These are phyloP conservation scores for Drosophila serrata DNA, from an alignment of 1,140 invertebrate genomes.

Conservation along the genomic window DNA sequence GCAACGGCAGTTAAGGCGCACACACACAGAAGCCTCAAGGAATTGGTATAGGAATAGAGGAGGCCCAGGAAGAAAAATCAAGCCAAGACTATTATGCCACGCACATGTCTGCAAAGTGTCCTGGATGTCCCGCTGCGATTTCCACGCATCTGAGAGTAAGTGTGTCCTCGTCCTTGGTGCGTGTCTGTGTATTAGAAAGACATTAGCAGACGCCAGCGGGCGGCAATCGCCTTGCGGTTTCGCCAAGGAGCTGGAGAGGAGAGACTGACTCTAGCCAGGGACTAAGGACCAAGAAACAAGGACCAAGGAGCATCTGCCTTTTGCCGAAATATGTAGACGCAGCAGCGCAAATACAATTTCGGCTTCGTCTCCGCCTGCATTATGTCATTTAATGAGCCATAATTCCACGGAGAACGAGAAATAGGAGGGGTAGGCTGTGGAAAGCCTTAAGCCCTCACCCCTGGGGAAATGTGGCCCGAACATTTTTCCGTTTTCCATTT, in stretches of 20 bases:
- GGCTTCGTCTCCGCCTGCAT: slow-evolving; percentile 46
- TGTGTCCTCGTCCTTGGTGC: slow-evolving; percentile 27
- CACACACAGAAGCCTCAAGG: slow-evolving; percentile 29
- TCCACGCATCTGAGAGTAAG: slow-evolving; percentile 7
- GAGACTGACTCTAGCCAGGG: background rate
- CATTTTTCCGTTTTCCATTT: slow-evolving; percentile 46
- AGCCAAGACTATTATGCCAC: slow-evolving; percentile 65
- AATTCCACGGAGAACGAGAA: slow-evolving; percentile 60
- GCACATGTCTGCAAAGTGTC: slow-evolving; percentile 63
- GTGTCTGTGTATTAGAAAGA: slow-evolving; percentile 77
- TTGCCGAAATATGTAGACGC: slow-evolving; percentile 22
- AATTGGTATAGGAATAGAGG: slow-evolving; percentile 28
- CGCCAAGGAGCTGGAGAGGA: background rate
- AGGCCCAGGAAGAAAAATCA: slow-evolving; percentile 45
- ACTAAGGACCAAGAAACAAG: background rate
- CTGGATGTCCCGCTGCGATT: slow-evolving; percentile 45
- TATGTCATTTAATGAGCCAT: slow-evolving; percentile 81
- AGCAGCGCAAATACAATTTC: slow-evolving; percentile 43
- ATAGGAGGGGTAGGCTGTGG: background rate
- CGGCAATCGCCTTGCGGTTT: slow-evolving; percentile 43
- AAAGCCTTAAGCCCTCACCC: slow-evolving; percentile 17
- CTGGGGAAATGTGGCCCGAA: slow-evolving; percentile 39
- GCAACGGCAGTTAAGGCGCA: slow-evolving; percentile 71
- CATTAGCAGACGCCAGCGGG: slow-evolving; percentile 62
- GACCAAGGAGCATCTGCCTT: slow-evolving; percentile 38